phyloP scores from a whole-genome alignment of 2,888 invertebrate species.

The Tineola bisselliella region DNA sequence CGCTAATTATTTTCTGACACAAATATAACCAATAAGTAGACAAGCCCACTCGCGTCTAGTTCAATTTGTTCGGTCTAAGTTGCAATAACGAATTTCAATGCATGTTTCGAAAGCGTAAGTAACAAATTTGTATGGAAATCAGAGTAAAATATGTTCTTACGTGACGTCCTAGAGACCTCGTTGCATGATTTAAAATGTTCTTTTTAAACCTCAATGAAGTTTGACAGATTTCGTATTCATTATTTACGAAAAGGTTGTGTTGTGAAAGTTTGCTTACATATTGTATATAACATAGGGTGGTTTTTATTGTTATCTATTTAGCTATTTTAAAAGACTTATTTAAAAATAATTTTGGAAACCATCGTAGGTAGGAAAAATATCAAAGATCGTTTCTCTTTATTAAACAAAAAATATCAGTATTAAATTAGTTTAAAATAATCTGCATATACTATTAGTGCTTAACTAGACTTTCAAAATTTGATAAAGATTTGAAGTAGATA shows the following conservation, averaged over 20 bases:
- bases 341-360: no score
- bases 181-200: constrained; percentile 37
- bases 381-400: no score
- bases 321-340: no score
- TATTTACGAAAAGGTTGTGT: not conserved
- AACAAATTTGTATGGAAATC: constrained; percentile 54
- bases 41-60: not conserved
- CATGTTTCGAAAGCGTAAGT: constrained; percentile 58
- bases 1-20: not conserved
- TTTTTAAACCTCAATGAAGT: constrained; percentile 1
- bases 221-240: constrained; percentile 5
- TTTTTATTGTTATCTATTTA: no score
- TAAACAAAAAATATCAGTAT: no score
- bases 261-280: not conserved
- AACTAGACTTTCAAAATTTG: no score
- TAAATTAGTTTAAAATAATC: no score
- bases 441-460: no score
- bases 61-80: not conserved
- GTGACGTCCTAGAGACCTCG: constrained; percentile 45
- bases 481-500: no score
- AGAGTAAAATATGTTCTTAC: constrained; percentile 30
- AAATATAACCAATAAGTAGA: not conserved
- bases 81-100: constrained; percentile 13
- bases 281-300: no score
- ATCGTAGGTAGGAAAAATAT: no score